Evolutionary conservation across 2,888 invertebrate species (phyloP).

Genomic region (Morpho achilles): DNA sequence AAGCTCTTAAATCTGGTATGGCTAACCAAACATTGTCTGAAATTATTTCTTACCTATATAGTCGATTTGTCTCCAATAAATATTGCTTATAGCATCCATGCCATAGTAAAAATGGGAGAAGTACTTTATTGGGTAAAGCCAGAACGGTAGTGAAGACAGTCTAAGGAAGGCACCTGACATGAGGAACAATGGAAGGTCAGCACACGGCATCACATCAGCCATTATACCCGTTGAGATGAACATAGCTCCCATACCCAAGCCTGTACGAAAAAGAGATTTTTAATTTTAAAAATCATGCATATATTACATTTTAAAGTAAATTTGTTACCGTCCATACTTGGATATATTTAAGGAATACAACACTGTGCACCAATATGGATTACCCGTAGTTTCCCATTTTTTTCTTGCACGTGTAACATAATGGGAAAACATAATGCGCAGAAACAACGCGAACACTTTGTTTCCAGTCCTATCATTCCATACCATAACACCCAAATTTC

Average conservation of each 20-base stretch:
- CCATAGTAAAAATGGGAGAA: conserved; percentile 75
- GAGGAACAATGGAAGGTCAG: conserved; percentile 63
- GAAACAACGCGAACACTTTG: too few species aligned
- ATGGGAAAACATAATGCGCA: too few species aligned
- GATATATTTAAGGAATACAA: not conserved
- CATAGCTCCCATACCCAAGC: conserved; percentile 68
- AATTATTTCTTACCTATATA: conserved; percentile 54
- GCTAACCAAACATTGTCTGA: not conserved
- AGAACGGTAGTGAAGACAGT: conserved; percentile 59
- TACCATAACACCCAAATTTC: too few species aligned
- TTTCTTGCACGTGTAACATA: too few species aligned
- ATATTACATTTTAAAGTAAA: too few species aligned
- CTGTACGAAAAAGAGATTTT: conserved; percentile 32
- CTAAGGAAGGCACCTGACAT: conserved; percentile 71
- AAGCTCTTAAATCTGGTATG: not conserved
- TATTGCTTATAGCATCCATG: conserved; percentile 73
- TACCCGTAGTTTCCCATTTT: too few species aligned
- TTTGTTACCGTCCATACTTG: not conserved
- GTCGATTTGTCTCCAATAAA: conserved; percentile 71
- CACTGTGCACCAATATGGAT: too few species aligned
- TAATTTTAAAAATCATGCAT: too few species aligned
- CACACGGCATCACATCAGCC: conserved; percentile 68
- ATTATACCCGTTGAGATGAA: conserved; percentile 63
- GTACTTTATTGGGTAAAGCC: conserved; percentile 64
- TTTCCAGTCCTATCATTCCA: too few species aligned